Conservation (phyloP, 2,888 invertebrate species). For the Ophion obscuratus region DNA sequence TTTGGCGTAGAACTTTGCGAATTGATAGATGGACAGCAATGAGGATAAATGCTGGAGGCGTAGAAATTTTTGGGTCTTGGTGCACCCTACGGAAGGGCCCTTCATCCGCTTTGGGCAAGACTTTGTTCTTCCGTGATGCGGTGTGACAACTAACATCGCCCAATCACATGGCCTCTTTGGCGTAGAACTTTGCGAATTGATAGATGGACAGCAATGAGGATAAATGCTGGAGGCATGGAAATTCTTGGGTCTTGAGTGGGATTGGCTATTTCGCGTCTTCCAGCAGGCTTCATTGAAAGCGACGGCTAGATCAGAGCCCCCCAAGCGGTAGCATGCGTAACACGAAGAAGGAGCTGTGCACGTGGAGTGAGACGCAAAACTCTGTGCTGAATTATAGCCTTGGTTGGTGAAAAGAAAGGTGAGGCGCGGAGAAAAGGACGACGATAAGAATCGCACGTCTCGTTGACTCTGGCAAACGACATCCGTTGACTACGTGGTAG, state of each 20-base stretch:
- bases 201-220: too few species aligned
- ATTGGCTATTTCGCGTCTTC: not conserved
- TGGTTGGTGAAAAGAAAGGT: constrained; percentile 71
- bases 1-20: too few species aligned
- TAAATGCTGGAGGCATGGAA: too few species aligned
- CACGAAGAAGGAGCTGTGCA: constrained; percentile 20
- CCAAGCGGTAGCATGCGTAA: constrained; percentile 41
- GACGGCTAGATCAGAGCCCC: not conserved
- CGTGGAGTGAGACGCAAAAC: constrained; percentile 56
- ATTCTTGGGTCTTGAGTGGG: not conserved
- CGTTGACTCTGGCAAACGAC: constrained; percentile 74
- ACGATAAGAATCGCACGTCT: constrained; percentile 78
- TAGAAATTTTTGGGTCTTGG: too few species aligned
- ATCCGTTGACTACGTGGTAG: constrained; percentile 75
- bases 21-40: too few species aligned
- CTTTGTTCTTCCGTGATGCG: too few species aligned
- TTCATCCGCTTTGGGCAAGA: too few species aligned
- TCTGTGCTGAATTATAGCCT: constrained; percentile 73
- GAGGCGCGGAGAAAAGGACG: constrained; percentile 67
- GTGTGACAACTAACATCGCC: too few species aligned
- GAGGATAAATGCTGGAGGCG: too few species aligned
- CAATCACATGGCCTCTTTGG: too few species aligned
- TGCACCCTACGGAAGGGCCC: too few species aligned
- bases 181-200: too few species aligned
- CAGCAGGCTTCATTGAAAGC: not conserved